Conservation (phyloP, 2,888 invertebrate genomes). For the Lasioglossum figueresi region DNA sequence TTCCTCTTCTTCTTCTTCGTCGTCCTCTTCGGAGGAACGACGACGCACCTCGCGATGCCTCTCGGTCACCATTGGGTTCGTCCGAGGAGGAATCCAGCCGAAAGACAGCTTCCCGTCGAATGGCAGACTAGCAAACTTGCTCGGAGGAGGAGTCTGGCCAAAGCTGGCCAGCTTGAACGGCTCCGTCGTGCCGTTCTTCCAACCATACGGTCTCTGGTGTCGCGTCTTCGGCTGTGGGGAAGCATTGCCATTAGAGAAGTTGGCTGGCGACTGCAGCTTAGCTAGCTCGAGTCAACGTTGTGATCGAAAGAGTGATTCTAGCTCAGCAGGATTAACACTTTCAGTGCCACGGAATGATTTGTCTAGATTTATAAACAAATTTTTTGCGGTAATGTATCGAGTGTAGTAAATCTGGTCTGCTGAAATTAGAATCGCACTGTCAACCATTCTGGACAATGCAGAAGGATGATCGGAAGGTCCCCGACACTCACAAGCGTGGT, state of each 20-base stretch:
- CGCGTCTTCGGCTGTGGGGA: slow-evolving; percentile 89
- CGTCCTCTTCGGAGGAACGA: slow-evolving; percentile 82
- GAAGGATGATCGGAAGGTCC: background rate
- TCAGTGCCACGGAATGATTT: background rate
- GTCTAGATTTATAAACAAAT: background rate
- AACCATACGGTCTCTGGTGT: slow-evolving; percentile 90
- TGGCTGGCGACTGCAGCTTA: background rate
- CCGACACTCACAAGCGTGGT: slow-evolving; percentile 90
- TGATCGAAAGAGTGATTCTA: background rate
- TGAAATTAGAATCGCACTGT: background rate
- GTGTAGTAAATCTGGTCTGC: background rate
- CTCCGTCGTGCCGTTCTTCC: slow-evolving; percentile 86
- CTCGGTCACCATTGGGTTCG: slow-evolving; percentile 85
- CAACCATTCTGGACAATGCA: background rate
- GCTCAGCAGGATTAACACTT: background rate
- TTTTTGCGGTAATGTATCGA: background rate
- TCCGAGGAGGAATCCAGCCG: slow-evolving; percentile 88
- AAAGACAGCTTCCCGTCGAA: slow-evolving; percentile 85
- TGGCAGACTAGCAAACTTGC: slow-evolving; percentile 89
- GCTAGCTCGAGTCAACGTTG: background rate
- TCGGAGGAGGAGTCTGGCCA: slow-evolving; percentile 86
- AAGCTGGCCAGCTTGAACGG: slow-evolving; percentile 79
- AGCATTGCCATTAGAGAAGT: background rate
- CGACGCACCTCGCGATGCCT: slow-evolving; percentile 92
- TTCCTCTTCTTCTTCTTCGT: slow-evolving; percentile 38